Base-by-base conservation (phyloP, 2,797 vertebrate species). In the Molossus molossus region DNA sequence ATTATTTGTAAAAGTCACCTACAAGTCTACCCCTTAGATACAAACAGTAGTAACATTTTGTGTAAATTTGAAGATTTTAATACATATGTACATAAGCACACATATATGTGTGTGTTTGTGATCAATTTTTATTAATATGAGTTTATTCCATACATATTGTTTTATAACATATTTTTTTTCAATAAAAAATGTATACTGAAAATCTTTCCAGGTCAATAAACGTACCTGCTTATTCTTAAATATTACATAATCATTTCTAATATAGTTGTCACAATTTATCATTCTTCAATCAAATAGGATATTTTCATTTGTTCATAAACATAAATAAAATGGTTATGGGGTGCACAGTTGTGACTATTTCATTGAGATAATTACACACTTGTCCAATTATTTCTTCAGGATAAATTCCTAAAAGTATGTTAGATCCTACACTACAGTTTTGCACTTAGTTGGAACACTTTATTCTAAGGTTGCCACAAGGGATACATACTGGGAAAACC, bases 261-360 rank as follows among this genome's bases (percentile, higher is more conserved):
- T 37, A 40, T 58, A n/a, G 5, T 89, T 81, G 2, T 57, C 27
- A 65, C 5, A 90, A 73, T 60, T 5, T 79, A 60, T 45, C 10
- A 40, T 75, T 33, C 1, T 77, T 76, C 0, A 60, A 4, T 72
- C 82, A 83, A 70, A 37, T 83, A 29, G 45, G 1, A 60, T 72
- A 55, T 77, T 85, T 81, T 81, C 40, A 57, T 12, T 48, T 94
- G 29, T 58, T 87, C 50, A n/a, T 88, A 90, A 90, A 64, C 37
- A 53, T 25, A 73, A 62, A 60, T 4, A 70, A 29, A 67, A 20
- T 5, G 48, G 29, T 40, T 57, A 9, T 65, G 3, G 5, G 12
- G 45, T 67, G 10, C 5, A 53, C 1, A 27, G 7, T 60, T 76
- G 10, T 29, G 20, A 5, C 62, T 48, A 87, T 76, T 86, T 72